Conservation (phyloP, 2,888 invertebrate genomes). For the Coecobrya sp. region DNA sequence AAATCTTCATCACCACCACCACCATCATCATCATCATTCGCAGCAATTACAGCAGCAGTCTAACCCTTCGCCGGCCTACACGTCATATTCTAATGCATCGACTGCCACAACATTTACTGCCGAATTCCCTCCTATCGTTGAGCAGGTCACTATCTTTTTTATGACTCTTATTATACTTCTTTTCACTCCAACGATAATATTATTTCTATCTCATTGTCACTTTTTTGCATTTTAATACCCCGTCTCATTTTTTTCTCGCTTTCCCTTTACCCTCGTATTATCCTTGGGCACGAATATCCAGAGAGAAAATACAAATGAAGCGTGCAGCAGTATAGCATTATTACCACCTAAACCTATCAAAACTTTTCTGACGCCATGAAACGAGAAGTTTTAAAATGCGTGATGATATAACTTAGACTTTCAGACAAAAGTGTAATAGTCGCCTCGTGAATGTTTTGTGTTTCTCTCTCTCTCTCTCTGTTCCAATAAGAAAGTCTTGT, state of each 20-base stretch:
- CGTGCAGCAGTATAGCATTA: slow-evolving; percentile 26
- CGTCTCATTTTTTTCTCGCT: neutral
- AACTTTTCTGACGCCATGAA: slow-evolving; percentile 2
- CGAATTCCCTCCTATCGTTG: slow-evolving; percentile 83
- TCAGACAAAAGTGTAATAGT: neutral
- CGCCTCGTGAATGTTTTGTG: slow-evolving; percentile 8
- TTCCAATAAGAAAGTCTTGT: neutral
- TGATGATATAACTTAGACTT: neutral
- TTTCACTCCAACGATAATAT: slow-evolving; percentile 15
- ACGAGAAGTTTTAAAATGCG: slow-evolving; percentile 34
- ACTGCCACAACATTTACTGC: slow-evolving; percentile 85
- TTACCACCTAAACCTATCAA: slow-evolving; percentile 10
- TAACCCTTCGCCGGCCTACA: slow-evolving; percentile 83
- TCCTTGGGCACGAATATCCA: neutral
- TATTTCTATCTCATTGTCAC: slow-evolving; percentile 8
- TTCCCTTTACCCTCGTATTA: neutral
- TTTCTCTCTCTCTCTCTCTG: neutral
- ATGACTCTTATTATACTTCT: neutral
- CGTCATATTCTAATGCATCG: slow-evolving; percentile 86
- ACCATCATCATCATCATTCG: slow-evolving; percentile 67
- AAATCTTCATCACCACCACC: slow-evolving; percentile 46
- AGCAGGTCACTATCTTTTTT: slow-evolving; percentile 80
- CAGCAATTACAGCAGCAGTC: slow-evolving; percentile 77
- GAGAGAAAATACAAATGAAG: neutral
- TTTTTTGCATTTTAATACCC: neutral